These are phyloP conservation scores for Drosophila orosa DNA, from an alignment of 1,140 invertebrate genomes.

Conservation along the genomic window DNA sequence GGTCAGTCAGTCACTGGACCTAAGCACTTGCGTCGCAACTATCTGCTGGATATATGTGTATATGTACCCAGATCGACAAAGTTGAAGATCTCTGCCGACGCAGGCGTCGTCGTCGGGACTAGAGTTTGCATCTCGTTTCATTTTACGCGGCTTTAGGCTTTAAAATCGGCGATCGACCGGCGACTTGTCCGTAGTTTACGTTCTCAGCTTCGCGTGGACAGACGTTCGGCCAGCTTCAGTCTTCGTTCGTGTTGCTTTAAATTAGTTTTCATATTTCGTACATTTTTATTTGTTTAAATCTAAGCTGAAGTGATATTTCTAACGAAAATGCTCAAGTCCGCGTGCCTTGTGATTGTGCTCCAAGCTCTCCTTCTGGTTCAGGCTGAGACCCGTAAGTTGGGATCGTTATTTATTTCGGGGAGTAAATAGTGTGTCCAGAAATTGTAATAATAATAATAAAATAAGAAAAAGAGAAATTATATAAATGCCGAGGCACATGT, in stretches of 20 bases:
- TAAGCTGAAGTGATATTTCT: not conserved
- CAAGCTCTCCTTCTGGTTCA: slow-evolving; percentile 41
- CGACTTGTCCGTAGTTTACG: slow-evolving; percentile 58
- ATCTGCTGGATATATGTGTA: slow-evolving; percentile 1
- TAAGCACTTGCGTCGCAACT: slow-evolving; percentile 13
- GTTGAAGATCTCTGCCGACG: slow-evolving; percentile 40
- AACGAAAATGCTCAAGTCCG: slow-evolving; percentile 54
- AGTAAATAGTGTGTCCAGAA: not conserved
- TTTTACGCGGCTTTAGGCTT: slow-evolving; percentile 45
- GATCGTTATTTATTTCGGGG: not conserved
- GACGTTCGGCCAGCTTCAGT: slow-evolving; percentile 41
- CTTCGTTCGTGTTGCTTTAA: slow-evolving; percentile 1
- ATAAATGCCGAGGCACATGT: not conserved
- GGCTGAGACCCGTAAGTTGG: slow-evolving; percentile 66
- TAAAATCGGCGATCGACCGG: slow-evolving; percentile 59
- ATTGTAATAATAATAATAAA: not conserved
- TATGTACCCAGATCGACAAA: slow-evolving; percentile 15
- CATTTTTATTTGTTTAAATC: not conserved
- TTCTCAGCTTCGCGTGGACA: slow-evolving; percentile 62
- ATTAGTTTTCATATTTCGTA: slow-evolving; percentile 6
- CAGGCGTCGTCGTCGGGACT: slow-evolving; percentile 11
- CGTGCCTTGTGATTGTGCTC: slow-evolving; percentile 47
- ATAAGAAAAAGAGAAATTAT: not conserved
- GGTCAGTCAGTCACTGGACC: slow-evolving; percentile 37
- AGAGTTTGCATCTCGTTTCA: slow-evolving; percentile 39